These are phyloP conservation scores for Ctenopoma multispine DNA, from an alignment of 2,797 vertebrate genomes.

Conservation along the genomic window DNA sequence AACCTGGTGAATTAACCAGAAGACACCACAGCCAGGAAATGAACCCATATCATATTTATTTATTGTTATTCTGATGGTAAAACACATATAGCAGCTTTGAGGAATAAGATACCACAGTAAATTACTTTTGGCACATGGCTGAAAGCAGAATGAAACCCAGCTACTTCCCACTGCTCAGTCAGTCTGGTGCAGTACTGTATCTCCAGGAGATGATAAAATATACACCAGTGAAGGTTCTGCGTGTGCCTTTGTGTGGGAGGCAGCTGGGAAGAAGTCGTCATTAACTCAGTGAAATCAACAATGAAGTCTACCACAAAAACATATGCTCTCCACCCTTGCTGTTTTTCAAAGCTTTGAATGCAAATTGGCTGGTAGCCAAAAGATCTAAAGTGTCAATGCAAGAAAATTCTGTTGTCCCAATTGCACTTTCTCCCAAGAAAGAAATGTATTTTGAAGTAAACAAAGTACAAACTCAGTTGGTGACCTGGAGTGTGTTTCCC, in stretches of 20 bases:
- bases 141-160: slow-evolving; percentile 35
- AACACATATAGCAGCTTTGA: slow-evolving; percentile 39
- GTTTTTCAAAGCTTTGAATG: slow-evolving; percentile 43
- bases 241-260: slow-evolving; percentile 66
- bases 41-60: slow-evolving; percentile 30
- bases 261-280: slow-evolving; percentile 68
- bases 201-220: slow-evolving; percentile 65
- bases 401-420: slow-evolving; percentile 8
- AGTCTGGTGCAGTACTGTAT: slow-evolving; percentile 41
- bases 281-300: slow-evolving; percentile 72
- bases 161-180: slow-evolving; percentile 34
- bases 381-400: slow-evolving; percentile 30
- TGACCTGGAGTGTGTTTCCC: slow-evolving; percentile 24
- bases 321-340: slow-evolving; percentile 34
- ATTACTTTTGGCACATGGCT: slow-evolving; percentile 39
- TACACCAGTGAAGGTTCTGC: slow-evolving; percentile 49
- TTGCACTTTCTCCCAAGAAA: slow-evolving; percentile 8
- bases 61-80: slow-evolving; percentile 36
- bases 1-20: slow-evolving; percentile 38
- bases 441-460: slow-evolving; percentile 41
- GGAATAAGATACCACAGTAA: slow-evolving; percentile 14
- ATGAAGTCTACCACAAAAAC: slow-evolving; percentile 51
- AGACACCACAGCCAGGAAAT: neutral
- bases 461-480: slow-evolving; percentile 32
- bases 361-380: slow-evolving; percentile 18